Conservation (phyloP, 2,797 vertebrate genomes). For the Staurois parvus region DNA sequence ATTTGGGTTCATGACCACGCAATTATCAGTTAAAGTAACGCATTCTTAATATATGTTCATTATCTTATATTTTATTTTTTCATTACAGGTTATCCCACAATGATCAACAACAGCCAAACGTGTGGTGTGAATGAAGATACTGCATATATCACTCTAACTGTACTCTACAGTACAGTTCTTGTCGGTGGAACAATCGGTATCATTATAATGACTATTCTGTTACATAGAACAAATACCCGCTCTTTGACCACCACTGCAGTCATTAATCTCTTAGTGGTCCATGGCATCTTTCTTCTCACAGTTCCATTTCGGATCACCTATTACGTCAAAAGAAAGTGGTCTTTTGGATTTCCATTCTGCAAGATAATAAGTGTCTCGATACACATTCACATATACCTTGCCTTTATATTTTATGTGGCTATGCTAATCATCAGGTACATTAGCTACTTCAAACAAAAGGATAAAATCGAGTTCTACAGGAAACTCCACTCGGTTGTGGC, state of each 20-base stretch:
- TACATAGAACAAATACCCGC: constrained; percentile 80
- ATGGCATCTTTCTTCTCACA: constrained; percentile 86
- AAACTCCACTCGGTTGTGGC: constrained; percentile 76
- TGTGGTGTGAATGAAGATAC: constrained; percentile 4
- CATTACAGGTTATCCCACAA: not conserved
- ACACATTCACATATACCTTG: constrained; percentile 92
- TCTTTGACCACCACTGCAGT: constrained; percentile 86
- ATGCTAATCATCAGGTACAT: constrained; percentile 82
- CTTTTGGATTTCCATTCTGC: constrained; percentile 70
- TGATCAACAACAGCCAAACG: not conserved
- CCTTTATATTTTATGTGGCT: constrained; percentile 86
- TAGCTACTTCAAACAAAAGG: constrained; percentile 79
- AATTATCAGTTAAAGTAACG: no score
- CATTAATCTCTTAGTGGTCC: constrained; percentile 87
- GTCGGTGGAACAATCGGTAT: constrained; percentile 78
- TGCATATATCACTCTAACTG: constrained; percentile 64
- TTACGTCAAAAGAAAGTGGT: constrained; percentile 72
- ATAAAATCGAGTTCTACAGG: constrained; percentile 77
- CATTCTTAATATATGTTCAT: not conserved
- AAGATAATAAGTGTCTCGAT: constrained; percentile 86
- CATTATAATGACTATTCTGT: constrained; percentile 75
- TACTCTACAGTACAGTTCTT: constrained; percentile 78
- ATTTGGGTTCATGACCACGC: no score
- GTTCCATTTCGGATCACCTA: constrained; percentile 91
- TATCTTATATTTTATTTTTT: not conserved